Conservation (phyloP, 2,797 vertebrate genomes). For the Chelon labrosus region DNA sequence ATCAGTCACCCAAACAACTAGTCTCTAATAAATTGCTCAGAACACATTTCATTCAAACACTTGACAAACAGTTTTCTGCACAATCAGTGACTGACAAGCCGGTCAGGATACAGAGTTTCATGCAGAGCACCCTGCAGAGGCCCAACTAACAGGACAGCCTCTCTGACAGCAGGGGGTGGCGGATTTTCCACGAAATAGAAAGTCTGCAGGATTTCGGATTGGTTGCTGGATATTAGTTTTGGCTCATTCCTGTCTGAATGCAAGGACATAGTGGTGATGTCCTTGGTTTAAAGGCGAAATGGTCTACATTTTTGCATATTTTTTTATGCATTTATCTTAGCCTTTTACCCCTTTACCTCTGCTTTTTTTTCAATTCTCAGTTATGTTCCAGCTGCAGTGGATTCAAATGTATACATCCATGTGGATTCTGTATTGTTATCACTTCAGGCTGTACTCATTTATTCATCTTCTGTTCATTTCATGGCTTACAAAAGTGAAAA, state of each 20-base stretch:
- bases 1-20: slow-evolving; percentile 17
- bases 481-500: slow-evolving; percentile 18
- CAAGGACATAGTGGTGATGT: background rate
- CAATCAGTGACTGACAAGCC: slow-evolving; percentile 28
- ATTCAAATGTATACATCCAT: background rate
- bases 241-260: background rate
- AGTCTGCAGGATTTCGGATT: slow-evolving; percentile 23
- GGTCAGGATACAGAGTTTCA: slow-evolving; percentile 24
- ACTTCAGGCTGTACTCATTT: background rate
- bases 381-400: background rate
- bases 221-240: slow-evolving; percentile 37
- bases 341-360: background rate
- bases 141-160: slow-evolving; percentile 41
- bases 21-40: slow-evolving; percentile 6
- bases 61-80: slow-evolving; percentile 13
- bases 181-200: slow-evolving; percentile 41
- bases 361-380: background rate
- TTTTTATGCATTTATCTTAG: background rate
- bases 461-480: background rate
- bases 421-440: background rate
- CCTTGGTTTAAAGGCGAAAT: slow-evolving; percentile 7
- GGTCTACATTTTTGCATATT: background rate
- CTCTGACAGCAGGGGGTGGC: slow-evolving; percentile 18
- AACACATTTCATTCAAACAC: slow-evolving; percentile 23
- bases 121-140: slow-evolving; percentile 36